Percentiles rank a stretch among this genome's conserved stretches.
Evolutionary conservation across 2,797 vertebrate genomes (phyloP).

Genomic region (Phataginus tricuspis): DNA sequence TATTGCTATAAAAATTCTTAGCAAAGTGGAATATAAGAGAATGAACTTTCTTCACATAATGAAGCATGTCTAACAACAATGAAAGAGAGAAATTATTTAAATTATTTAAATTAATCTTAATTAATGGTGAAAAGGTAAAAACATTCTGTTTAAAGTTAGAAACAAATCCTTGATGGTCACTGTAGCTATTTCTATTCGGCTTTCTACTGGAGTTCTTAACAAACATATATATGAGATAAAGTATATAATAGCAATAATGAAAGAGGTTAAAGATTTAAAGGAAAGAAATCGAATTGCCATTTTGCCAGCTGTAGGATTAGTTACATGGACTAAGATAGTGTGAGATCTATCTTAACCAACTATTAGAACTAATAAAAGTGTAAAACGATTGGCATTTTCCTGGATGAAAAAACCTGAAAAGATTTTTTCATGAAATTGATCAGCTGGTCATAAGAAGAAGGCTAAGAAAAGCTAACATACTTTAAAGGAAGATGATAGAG

Average conservation of each 20-base stretch:
- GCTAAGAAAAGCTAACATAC: background rate
- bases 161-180: background rate
- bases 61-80: background rate
- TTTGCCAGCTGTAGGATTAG: background rate
- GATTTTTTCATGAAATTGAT: background rate
- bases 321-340: background rate
- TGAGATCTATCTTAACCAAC: background rate
- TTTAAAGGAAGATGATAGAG: background rate
- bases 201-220: background rate
- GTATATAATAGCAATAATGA: background rate
- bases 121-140: background rate
- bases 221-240: background rate
- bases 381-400: background rate
- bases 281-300: background rate
- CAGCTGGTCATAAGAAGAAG: background rate
- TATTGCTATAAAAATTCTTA: slow-evolving; percentile 4
- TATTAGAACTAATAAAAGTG: background rate
- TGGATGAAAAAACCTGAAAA: background rate
- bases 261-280: background rate
- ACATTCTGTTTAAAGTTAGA: background rate
- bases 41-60: background rate
- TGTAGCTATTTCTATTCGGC: background rate
- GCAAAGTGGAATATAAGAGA: background rate
- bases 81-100: too few species aligned
- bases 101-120: background rate